phyloP scores from a whole-genome alignment of 1,140 invertebrate species.

The Whitmania pigra region DNA sequence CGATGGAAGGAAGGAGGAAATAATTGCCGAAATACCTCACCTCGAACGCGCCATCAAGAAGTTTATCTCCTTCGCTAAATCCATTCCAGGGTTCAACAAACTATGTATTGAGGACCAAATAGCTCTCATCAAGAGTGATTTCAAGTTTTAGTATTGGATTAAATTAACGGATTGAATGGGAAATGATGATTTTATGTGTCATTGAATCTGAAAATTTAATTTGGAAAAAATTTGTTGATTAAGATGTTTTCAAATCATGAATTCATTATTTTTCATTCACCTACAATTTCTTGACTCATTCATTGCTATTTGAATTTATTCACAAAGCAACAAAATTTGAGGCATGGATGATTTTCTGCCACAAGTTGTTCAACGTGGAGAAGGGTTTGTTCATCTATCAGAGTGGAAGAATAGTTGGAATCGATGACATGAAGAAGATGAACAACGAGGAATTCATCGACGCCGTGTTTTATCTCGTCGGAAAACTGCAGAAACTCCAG shows the following conservation, averaged over 20 bases:
- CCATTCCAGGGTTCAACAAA: conserved; percentile 15
- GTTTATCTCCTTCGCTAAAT: conserved; percentile 12
- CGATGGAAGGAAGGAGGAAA: conserved; percentile 16
- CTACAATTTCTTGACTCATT: too few relatives aligned
- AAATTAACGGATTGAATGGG: not conserved
- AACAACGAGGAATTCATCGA: conserved; percentile 19
- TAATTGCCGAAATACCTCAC: conserved; percentile 11
- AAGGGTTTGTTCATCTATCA: conserved; percentile 11
- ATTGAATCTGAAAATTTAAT: not conserved
- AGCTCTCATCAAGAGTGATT: conserved; percentile 12
- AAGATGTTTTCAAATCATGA: not conserved
- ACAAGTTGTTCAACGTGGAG: conserved; percentile 24
- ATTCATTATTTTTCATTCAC: too few relatives aligned
- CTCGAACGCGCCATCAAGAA: conserved; percentile 3
- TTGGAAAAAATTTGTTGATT: conserved; percentile 8
- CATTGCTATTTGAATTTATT: not conserved
- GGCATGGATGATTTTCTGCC: conserved; percentile 18
- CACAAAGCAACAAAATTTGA: conserved; percentile 18
- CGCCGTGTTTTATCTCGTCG: conserved; percentile 8
- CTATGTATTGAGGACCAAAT: conserved; percentile 10
- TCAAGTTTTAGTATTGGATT: not conserved
- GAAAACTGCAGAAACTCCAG: conserved; percentile 17
- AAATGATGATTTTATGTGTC: not conserved
- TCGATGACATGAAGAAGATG: conserved; percentile 19
- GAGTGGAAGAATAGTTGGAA: conserved; percentile 17